Conservation (phyloP, 2,888 invertebrate species). For the Bimastos eiseni region DNA sequence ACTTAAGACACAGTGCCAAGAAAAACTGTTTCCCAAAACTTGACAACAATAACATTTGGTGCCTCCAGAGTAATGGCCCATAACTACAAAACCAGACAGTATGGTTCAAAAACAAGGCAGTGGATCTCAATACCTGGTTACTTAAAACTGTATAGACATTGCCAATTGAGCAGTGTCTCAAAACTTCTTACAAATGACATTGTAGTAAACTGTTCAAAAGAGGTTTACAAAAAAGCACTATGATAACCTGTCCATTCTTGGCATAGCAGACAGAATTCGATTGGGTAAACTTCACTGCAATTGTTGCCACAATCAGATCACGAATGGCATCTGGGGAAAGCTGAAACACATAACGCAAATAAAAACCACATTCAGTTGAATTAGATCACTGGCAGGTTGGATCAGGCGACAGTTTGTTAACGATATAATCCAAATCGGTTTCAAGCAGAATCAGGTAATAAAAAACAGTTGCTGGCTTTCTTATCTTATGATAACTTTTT, state of each 20-base stretch:
- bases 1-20: background rate
- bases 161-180: background rate
- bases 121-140: background rate
- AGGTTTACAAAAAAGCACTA: background rate
- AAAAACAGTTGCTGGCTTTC: too few relatives aligned
- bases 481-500: background rate
- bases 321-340: slow-evolving; percentile 77
- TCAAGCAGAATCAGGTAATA: background rate
- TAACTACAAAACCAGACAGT: background rate
- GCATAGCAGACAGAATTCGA: slow-evolving; percentile 98
- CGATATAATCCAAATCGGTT: background rate
- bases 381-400: background rate
- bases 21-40: background rate
- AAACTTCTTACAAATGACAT: background rate
- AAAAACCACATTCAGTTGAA: background rate
- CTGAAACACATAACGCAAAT: slow-evolving; percentile 54
- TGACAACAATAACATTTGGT: background rate
- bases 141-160: background rate
- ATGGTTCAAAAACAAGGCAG: background rate
- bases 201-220: background rate
- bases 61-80: background rate
- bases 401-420: too few relatives aligned
- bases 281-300: slow-evolving; percentile 95
- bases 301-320: slow-evolving; percentile 91
- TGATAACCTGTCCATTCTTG: slow-evolving; percentile 73